These are phyloP conservation scores for Mechanitis messenoides DNA, from an alignment of 2,888 invertebrate species.

Conservation along the genomic window DNA sequence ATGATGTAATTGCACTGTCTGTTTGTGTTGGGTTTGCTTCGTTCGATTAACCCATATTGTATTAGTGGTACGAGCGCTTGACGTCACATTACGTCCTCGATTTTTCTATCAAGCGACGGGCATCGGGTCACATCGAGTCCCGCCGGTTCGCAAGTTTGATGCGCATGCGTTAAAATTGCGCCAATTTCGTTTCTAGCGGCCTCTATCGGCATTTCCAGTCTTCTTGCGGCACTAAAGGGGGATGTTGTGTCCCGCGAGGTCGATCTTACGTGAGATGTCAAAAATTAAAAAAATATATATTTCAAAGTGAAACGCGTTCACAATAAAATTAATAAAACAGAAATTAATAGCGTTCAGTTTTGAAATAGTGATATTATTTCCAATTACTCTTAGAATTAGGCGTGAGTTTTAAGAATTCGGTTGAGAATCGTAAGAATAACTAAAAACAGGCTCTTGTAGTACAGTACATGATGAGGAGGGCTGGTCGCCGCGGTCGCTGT, in stretches of 20 bases:
- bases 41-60: slow-evolving; percentile 67
- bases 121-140: slow-evolving; percentile 64
- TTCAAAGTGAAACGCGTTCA: slow-evolving; percentile 50
- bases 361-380: slow-evolving; percentile 32
- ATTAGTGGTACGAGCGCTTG: slow-evolving; percentile 60
- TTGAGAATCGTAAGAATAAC: slow-evolving; percentile 22
- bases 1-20: slow-evolving; percentile 28
- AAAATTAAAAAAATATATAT: slow-evolving; percentile 64
- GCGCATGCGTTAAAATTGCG: slow-evolving; percentile 74
- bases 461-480: slow-evolving; percentile 39
- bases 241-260: slow-evolving; percentile 62
- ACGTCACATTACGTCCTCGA: slow-evolving; percentile 75
- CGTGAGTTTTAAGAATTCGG: slow-evolving; percentile 24
- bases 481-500: slow-evolving; percentile 56
- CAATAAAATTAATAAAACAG: slow-evolving; percentile 28
- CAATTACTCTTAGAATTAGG: slow-evolving; percentile 25
- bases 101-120: slow-evolving; percentile 70
- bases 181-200: slow-evolving; percentile 71
- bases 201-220: slow-evolving; percentile 68
- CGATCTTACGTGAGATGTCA: slow-evolving; percentile 53
- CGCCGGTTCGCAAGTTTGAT: slow-evolving; percentile 57
- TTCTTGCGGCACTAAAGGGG: slow-evolving; percentile 51
- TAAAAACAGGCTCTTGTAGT: slow-evolving; percentile 31
- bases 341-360: slow-evolving; percentile 32
- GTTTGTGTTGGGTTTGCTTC: slow-evolving; percentile 53